phyloP scores from a whole-genome alignment of 2,797 vertebrate genomes.

The Synaphobranchus kaupii region DNA sequence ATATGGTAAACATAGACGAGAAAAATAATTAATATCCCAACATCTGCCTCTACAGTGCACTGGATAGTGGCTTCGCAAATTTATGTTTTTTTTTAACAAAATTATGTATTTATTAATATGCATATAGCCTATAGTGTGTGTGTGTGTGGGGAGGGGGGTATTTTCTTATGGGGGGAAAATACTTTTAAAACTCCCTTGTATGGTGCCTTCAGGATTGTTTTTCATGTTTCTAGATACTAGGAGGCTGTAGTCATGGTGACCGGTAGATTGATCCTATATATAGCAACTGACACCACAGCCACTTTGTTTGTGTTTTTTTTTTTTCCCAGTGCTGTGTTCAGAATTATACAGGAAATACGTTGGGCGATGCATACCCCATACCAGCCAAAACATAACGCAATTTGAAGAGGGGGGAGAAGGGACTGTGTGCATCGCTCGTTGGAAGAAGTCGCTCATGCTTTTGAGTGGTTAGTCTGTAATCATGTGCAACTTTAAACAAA shows the following conservation, averaged over 20 bases:
- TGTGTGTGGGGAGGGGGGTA: background rate
- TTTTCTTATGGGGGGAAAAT: background rate
- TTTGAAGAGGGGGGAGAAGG: background rate
- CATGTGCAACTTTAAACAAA: background rate
- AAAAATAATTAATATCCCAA: background rate
- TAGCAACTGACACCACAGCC: slow-evolving; percentile 25
- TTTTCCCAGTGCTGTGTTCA: background rate
- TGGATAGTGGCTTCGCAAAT: background rate
- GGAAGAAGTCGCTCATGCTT: background rate
- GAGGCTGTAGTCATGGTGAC: slow-evolving; percentile 29
- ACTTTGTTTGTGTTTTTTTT: slow-evolving; percentile 25
- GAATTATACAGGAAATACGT: slow-evolving; percentile 38
- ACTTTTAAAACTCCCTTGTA: slow-evolving; percentile 7
- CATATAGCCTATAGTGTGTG: background rate
- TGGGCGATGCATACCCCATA: slow-evolving; percentile 3
- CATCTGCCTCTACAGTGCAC: background rate
- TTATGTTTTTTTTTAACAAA: background rate
- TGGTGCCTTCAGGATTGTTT: background rate
- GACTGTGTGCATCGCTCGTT: background rate
- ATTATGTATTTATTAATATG: background rate
- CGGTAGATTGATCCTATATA: slow-evolving; percentile 28
- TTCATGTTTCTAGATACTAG: slow-evolving; percentile 20
- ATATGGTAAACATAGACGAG: slow-evolving; percentile 2
- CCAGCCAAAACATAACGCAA: background rate
- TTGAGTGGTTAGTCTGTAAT: background rate